Conservation (phyloP, 2,113 vertebrate genomes). For the Phocoena phocoena region DNA sequence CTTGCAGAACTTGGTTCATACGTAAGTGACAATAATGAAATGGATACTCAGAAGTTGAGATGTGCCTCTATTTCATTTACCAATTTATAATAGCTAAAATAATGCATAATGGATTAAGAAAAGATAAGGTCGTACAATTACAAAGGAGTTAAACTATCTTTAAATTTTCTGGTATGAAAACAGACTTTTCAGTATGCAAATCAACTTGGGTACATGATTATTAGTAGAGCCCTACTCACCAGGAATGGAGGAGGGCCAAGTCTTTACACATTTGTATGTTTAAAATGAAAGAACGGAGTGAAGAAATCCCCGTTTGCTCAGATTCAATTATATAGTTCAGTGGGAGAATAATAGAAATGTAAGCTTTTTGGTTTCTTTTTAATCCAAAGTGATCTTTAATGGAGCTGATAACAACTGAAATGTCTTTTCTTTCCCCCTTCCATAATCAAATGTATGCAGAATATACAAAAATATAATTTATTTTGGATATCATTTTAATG, state of each 20-base stretch:
- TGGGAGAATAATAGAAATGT: neutral
- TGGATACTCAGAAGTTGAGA: neutral
- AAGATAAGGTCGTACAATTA: neutral
- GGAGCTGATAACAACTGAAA: neutral
- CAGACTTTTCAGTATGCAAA: neutral
- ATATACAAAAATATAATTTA: neutral
- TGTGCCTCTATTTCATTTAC: neutral
- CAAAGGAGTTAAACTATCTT: neutral
- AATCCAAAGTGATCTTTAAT: neutral
- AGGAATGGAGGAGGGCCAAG: neutral
- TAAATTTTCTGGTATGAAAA: neutral
- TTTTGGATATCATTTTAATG: slow-evolving; percentile 39
- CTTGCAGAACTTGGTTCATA: neutral
- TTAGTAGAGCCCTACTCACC: neutral
- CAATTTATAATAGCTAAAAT: neutral
- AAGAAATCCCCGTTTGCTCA: neutral
- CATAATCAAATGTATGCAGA: neutral
- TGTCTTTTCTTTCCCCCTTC: neutral
- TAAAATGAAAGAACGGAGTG: neutral
- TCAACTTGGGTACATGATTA: neutral
- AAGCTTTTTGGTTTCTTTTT: neutral
- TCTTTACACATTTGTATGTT: neutral
- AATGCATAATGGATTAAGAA: neutral
- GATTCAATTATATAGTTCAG: neutral
- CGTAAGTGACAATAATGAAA: neutral